Evolutionary conservation across 2,888 invertebrate species (phyloP).

Genomic region (Pristionchus arcanus): DNA sequence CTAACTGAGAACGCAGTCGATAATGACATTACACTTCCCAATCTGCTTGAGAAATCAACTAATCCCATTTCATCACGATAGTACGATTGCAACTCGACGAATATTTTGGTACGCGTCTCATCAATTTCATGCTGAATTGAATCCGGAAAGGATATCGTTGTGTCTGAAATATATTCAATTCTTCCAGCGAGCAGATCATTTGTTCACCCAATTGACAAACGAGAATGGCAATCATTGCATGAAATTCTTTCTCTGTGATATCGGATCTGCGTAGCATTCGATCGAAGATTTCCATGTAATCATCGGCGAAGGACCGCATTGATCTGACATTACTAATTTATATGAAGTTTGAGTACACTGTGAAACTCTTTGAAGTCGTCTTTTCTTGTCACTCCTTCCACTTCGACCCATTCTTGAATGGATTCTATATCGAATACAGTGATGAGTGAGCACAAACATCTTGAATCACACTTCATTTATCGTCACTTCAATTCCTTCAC

Average conservation of each 20-base stretch:
- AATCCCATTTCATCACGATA: neutral
- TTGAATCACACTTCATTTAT: neutral
- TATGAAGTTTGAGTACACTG: neutral
- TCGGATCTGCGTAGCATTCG: neutral
- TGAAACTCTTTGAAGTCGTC: neutral
- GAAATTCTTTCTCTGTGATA: slow-evolving; percentile 9
- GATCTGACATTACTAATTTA: neutral
- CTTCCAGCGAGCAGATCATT: neutral
- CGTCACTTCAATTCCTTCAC: neutral
- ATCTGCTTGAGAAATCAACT: neutral
- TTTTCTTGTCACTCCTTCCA: slow-evolving; percentile 5
- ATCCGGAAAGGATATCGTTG: neutral
- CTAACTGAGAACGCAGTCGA: neutral
- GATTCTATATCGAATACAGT: neutral
- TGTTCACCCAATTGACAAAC: neutral
- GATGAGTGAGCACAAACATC: neutral
- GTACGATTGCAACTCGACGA: neutral
- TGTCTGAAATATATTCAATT: neutral
- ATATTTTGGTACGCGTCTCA: neutral
- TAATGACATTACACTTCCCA: neutral
- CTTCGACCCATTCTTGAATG: neutral
- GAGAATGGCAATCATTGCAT: slow-evolving; percentile 14
- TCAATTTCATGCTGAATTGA: neutral
- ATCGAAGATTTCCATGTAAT: neutral
- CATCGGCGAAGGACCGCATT: neutral